Percentiles rank a stretch among this genome's conserved stretches.
Conservation (phyloP, 2,888 invertebrate species). For the Tachystola acroxantha region DNA sequence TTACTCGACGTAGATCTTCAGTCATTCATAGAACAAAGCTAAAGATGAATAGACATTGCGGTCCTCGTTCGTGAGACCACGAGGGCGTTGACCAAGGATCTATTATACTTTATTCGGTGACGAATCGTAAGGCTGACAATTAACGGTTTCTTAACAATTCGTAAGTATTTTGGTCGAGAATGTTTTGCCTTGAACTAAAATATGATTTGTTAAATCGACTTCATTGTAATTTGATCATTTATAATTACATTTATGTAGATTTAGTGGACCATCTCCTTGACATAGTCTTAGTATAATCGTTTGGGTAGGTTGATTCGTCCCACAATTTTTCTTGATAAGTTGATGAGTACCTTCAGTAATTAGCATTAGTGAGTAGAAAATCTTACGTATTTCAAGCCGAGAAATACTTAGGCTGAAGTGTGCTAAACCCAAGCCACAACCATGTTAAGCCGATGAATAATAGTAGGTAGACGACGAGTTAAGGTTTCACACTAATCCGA, state of each 20-base stretch:
- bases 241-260: constrained; percentile 1
- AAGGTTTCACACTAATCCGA: too few relatives aligned
- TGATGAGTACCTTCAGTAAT: too few relatives aligned
- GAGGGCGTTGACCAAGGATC: constrained; percentile 29
- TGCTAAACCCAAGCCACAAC: too few relatives aligned
- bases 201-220: constrained; percentile 1
- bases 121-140: constrained; percentile 23
- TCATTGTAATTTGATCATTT: neutral
- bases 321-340: too few relatives aligned
- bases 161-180: constrained; percentile 1
- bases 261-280: neutral
- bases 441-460: too few relatives aligned
- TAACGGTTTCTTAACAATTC: constrained; percentile 18
- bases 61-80: constrained; percentile 10
- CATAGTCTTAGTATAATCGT: neutral
- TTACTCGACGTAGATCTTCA: too few relatives aligned
- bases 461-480: too few relatives aligned
- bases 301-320: too few relatives aligned
- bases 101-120: constrained; percentile 22
- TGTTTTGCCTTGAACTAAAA: constrained; percentile 11
- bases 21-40: constrained; percentile 3
- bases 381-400: too few relatives aligned
- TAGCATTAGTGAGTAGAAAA: too few relatives aligned
- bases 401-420: too few relatives aligned
- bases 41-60: constrained; percentile 1